Evolutionary conservation across 2,113 vertebrate species (phyloP).

Genomic region (Zapus hudsonius): DNA sequence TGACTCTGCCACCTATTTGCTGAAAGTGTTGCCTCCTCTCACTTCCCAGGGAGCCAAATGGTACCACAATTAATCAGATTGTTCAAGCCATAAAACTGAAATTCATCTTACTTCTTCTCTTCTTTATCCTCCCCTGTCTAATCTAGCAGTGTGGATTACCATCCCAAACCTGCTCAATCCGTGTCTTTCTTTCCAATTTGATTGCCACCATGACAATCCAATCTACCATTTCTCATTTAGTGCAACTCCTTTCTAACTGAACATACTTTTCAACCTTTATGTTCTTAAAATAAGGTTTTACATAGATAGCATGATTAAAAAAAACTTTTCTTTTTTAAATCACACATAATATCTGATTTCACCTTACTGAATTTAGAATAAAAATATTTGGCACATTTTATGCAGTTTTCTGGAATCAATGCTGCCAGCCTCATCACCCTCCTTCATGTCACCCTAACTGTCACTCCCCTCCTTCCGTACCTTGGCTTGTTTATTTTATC

Average conservation of each 20-base stretch:
- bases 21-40: neutral
- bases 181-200: neutral
- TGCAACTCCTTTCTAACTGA: neutral
- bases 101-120: neutral
- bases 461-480: fast-evolving
- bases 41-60: neutral
- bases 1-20: neutral
- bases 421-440: neutral
- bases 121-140: neutral
- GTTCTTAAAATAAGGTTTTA: no score
- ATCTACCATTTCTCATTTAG: neutral
- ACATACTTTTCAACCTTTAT: neutral
- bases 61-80: neutral
- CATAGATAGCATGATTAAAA: no score
- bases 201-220: neutral
- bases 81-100: neutral
- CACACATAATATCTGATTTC: neutral
- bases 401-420: neutral
- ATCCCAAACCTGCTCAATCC: neutral
- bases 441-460: neutral
- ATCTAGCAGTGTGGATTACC: neutral
- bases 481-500: neutral
- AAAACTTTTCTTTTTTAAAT: neutral
- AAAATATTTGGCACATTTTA: neutral
- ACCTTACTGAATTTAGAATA: neutral